Evolutionary conservation across 2,113 vertebrate species (phyloP), one percentile per base, ranked within the genome.

Genomic region (Ptilonorhynchus violaceus): DNA sequence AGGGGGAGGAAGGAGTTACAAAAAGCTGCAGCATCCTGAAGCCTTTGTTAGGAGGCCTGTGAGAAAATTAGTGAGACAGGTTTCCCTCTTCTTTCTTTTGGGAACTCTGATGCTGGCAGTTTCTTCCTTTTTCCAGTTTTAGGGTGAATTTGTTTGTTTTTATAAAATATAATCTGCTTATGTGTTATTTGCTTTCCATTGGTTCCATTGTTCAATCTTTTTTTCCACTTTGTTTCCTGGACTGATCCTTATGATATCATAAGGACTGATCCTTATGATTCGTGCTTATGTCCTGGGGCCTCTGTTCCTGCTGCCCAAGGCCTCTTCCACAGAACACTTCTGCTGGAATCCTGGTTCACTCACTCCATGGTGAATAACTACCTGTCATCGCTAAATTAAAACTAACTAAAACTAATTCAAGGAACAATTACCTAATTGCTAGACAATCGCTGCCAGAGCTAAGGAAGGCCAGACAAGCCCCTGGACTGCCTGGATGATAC

Each of bases 221-320:
- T n/a, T 37, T 5, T 37, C 87, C 39, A 5, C 8, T 53, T 44
- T n/a, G 2, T 66, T 88, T 81, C n/a, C n/a, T n/a, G n/a, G n/a
- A 23, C 0, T 2, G 30, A 25, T 67, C 14, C 6, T n/a, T 9
- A 3, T 19, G 28, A 37, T 76, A n/a, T n/a, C n/a, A n/a, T n/a
- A n/a, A n/a, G n/a, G n/a, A 23, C 0, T 2, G 30, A 25, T 67
- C 14, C 6, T n/a, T 9, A 3, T 19, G 28, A 37, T 76, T 27
- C 41, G 12, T 92, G 24, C 5, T 52, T 14, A 0, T 28, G 10
- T 52, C 6, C n/a, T 83, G 55, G 10, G 1, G 5, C 46, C 37
- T 66, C 13, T 63, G 6, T 11, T 68, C 25, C 6, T 41, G 8
- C 20, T 63, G 28, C 39, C 37, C 16, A 5, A 12, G 12, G 30